Evolutionary conservation across 2,113 vertebrate genomes (phyloP).

Genomic region (Indicator maculatus): DNA sequence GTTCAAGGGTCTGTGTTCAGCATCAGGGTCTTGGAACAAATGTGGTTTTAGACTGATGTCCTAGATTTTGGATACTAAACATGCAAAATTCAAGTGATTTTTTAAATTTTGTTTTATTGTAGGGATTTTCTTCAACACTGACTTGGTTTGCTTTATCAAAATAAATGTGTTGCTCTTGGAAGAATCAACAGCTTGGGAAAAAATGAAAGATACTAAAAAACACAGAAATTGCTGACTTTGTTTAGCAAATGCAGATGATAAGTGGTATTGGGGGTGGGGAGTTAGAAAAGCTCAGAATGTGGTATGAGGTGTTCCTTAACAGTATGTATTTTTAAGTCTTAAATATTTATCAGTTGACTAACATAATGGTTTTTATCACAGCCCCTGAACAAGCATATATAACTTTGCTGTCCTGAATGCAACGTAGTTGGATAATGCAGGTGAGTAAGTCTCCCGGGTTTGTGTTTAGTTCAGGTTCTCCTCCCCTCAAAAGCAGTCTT

Average conservation of each 20-base stretch:
- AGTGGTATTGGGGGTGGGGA: neutral
- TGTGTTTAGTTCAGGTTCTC: neutral
- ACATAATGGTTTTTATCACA: neutral
- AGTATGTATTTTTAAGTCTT: neutral
- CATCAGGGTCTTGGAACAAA: neutral
- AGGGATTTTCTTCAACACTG: neutral
- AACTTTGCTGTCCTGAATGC: conserved; percentile 25
- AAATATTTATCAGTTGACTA: neutral
- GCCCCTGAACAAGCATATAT: neutral
- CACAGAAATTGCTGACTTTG: neutral
- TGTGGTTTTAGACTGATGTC: neutral
- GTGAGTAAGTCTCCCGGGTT: neutral
- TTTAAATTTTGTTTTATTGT: neutral
- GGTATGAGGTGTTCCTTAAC: neutral
- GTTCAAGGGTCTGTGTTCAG: neutral
- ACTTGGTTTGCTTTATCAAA: neutral
- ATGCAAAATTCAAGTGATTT: neutral
- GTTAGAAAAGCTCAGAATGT: neutral
- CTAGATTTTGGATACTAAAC: neutral
- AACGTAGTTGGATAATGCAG: neutral
- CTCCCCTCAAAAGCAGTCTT: neutral
- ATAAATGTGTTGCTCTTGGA: neutral
- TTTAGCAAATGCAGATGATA: neutral
- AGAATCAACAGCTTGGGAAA: neutral
- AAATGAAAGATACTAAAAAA: neutral